These are phyloP conservation scores for Pelochelys cantorii DNA, from an alignment of 2,797 vertebrate genomes.

Conservation along the genomic window DNA sequence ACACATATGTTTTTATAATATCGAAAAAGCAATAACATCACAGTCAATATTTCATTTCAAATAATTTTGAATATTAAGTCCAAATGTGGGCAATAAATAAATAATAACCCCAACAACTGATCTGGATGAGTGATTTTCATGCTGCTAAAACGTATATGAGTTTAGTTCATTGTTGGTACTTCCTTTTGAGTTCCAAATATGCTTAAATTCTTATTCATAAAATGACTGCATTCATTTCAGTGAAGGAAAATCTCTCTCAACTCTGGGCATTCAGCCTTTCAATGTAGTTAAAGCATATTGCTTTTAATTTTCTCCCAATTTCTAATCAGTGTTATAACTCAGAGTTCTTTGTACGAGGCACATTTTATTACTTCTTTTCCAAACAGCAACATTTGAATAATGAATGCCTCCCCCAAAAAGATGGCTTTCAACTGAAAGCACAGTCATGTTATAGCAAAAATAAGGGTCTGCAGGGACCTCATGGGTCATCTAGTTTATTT, in stretches of 20 bases:
- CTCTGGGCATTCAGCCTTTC: neutral
- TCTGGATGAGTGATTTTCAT: neutral
- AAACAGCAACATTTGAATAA: constrained; percentile 26
- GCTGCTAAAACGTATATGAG: neutral
- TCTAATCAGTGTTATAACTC: neutral
- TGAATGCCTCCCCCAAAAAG: neutral
- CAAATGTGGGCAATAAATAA: neutral
- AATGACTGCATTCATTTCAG: neutral
- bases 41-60: neutral
- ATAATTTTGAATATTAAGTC: neutral
- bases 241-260: neutral
- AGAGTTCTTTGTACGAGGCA: neutral
- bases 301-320: constrained; percentile 11
- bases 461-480: neutral
- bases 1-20: neutral
- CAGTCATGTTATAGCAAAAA: constrained; percentile 13
- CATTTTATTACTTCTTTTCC: neutral
- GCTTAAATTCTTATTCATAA: neutral
- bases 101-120: neutral
- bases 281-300: constrained; percentile 27
- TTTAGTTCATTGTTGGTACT: neutral
- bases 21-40: neutral
- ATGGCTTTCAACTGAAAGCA: constrained; percentile 21
- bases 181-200: neutral
- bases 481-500: neutral